Base-by-base conservation (phyloP, 2,797 vertebrate genomes). In the Pipistrellus kuhlii region DNA sequence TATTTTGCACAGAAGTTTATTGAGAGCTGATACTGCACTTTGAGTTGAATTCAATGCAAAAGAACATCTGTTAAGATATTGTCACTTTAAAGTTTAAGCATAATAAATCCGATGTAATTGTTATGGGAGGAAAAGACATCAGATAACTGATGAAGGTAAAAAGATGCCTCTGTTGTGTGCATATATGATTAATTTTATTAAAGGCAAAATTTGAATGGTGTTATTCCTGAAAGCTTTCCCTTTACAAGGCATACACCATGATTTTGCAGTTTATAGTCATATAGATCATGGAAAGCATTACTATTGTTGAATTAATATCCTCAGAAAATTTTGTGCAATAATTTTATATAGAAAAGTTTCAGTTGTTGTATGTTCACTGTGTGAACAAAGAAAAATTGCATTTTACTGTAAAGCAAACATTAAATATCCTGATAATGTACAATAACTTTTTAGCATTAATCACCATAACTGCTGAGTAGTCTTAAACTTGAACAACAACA, bases 61-160 rank as follows among this genome's bases (percentile, higher is more conserved):
- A 89, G 20, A 44, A 44, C 38, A 44, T 90, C n/a, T 84, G 35
- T 90, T 62, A 95, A 30, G 32, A 32, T 88, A 27, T 57, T 84
- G 53, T 92, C 71, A 71, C 18, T 73, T 62, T 83, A 83, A 85
- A 35, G 62, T 91, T 3, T 81, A 81, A 78, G 68, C 30, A 35
- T 55, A 78, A 30, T 73, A 64, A 38, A 81, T 68, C 23, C 23
- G 7, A 15, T n/a, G 38, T 57, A 91, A 68, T 73, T 82, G n/a
- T 48, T 89, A 14, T 48, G 25, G 20, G 35, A 10, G 73, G 38
- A 73, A 48, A 11, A 71, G 8, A 48, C 84, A 64, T 76, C 35
- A 76, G n/a, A 21, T 55, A 75, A 75, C 2, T 68, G 32, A 73
- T 48, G 15, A 66, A 46, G 68, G n/a, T 57, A 38, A 83, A 86